phyloP scores from a whole-genome alignment of 2,797 vertebrate genomes.

The Sebastes dallii region DNA sequence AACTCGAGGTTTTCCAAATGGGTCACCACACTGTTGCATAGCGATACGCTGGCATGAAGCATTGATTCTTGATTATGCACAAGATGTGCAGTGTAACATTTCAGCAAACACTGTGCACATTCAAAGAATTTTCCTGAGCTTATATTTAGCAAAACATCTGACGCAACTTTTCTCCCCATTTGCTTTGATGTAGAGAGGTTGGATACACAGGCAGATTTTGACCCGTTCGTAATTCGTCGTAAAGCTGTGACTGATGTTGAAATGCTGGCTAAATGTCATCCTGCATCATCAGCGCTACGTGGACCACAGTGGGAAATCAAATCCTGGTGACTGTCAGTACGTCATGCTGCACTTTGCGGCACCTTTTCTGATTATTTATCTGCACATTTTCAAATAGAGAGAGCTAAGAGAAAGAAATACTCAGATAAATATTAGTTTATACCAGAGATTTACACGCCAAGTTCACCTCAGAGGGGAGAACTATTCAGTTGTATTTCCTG shows the following conservation, averaged over 20 bases:
- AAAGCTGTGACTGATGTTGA: not conserved
- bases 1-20: conserved; percentile 49
- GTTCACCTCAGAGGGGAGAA: no score
- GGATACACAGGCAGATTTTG: not conserved
- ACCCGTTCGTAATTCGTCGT: not conserved
- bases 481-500: no score
- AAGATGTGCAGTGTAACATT: conserved; percentile 19
- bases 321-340: not conserved
- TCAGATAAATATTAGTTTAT: no score
- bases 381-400: not conserved
- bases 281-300: not conserved
- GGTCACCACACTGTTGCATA: conserved; percentile 30
- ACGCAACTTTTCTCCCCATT: conserved; percentile 24
- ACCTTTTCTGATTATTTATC: not conserved
- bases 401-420: no score
- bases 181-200: conserved; percentile 34
- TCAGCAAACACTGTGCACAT: not conserved
- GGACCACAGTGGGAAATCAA: not conserved
- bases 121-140: conserved; percentile 1
- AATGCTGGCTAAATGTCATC: not conserved
- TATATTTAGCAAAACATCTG: conserved; percentile 44
- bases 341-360: not conserved
- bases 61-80: conserved; percentile 46
- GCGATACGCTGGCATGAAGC: conserved; percentile 21
- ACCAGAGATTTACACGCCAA: no score